Evolutionary conservation across 1,140 invertebrate genomes (phyloP), one percentile per base, ranked within the genome.

Genomic region (Ylistrum balloti): DNA sequence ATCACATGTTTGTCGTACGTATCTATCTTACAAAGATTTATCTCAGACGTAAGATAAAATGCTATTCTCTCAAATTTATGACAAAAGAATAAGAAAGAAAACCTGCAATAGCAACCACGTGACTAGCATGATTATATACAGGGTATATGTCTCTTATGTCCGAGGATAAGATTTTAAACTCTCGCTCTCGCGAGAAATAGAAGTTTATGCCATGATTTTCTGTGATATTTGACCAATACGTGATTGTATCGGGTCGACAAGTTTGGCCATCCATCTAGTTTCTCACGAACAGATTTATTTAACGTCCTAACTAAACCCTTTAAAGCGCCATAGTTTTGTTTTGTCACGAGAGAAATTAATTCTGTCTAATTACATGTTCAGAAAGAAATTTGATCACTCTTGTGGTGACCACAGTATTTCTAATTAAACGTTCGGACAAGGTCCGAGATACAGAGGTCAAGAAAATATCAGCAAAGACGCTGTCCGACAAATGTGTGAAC

Each of bases 211-310:
- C 13, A 17, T 28, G 56, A 28, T 74, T 9, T 10, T 74, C 22
- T 28, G 13, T 20, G 45, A 56, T 7, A 56, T 56, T 11, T 56
- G 45, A 56, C 13, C 2, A 22, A 56, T 15, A 7, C 2, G 45
- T 22, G 56, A 74, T 74, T n/a, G 3, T 74, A 74, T 74, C 56
- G 1, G n/a, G 56, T 74, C 28, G 56, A 74, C 56, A 74, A 28
- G 56, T 74, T 74, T n/a, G n/a, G 0, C 56, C 56, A 74, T 74
- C 56, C n/a, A 74, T n/a, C 56, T 74, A 28, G 9, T 28, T 28
- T n/a, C 56, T 28, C 22, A 74, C 17, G n/a, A 74, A 74, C 56
- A 74, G 56, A 74, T 74, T 74, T n/a, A 22, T 74, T 74, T 74
- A 74, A 74, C 56, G 56, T 74, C 56, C 56, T 28, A 74, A 74